Evolutionary conservation across 2,888 invertebrate genomes (phyloP).

Genomic region (Lottia scabra): DNA sequence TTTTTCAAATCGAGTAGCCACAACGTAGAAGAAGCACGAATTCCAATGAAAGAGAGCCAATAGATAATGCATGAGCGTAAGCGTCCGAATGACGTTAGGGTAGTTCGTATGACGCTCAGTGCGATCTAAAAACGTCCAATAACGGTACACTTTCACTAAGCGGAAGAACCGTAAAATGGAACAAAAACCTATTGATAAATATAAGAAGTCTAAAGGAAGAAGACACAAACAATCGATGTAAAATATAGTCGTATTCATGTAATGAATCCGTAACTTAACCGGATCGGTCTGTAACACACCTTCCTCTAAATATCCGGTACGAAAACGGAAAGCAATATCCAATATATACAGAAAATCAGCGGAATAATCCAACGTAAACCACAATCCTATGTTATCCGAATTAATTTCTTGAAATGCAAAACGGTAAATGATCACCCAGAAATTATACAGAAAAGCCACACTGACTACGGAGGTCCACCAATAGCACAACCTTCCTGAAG

Average conservation of each 20-base stretch:
- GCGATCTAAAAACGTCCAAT: conserved; percentile 98
- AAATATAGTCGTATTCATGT: conserved; percentile 97
- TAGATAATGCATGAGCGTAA: conserved; percentile 81
- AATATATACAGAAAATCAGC: conserved; percentile 95
- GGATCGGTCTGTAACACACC: conserved; percentile 97
- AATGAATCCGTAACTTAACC: conserved; percentile 91
- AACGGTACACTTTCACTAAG: conserved; percentile 96
- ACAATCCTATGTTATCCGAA: conserved; percentile 86
- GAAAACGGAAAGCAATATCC: conserved; percentile 97
- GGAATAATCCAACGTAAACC: conserved; percentile 97
- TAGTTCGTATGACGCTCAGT: conserved; percentile 99
- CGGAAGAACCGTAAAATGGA: conserved; percentile 95
- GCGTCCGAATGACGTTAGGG: conserved; percentile 84
- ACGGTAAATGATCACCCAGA: conserved; percentile 87
- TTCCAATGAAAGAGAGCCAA: conserved; percentile 99
- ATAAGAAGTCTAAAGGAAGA: conserved; percentile 96
- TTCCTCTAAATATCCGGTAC: conserved; percentile 96
- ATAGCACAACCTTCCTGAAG: conserved; percentile 85
- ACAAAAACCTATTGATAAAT: conserved; percentile 93
- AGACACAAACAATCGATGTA: conserved; percentile 99
- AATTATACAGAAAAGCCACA: conserved; percentile 68
- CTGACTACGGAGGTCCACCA: conserved; percentile 70
- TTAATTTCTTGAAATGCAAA: conserved; percentile 98
- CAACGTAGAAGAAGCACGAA: conserved; percentile 95
- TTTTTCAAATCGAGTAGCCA: conserved; percentile 73